phyloP scores from a whole-genome alignment of 2,888 invertebrate species.

The Hypselothyrea guttata region DNA sequence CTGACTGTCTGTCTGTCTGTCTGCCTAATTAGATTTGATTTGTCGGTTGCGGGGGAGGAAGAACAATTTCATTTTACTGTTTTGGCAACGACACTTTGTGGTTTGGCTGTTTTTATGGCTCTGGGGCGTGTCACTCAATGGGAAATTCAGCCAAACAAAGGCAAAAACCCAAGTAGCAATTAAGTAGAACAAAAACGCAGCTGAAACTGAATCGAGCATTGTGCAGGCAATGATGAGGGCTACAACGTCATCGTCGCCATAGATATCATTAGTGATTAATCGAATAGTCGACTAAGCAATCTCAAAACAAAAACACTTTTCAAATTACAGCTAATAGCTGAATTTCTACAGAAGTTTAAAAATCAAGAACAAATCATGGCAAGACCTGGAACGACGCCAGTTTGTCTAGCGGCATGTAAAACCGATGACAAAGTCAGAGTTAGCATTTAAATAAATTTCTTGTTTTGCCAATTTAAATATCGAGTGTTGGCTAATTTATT shows the following conservation, averaged over 20 bases:
- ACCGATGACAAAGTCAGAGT: conserved; percentile 2
- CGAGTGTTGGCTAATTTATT: not conserved
- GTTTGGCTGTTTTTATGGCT: conserved; percentile 24
- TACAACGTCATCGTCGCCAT: conserved; percentile 13
- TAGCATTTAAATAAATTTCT: conserved; percentile 1
- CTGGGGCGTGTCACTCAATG: conserved; percentile 42
- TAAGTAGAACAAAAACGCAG: conserved; percentile 24
- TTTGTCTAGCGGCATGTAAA: conserved; percentile 34
- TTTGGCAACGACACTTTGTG: conserved; percentile 27
- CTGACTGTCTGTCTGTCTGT: conserved; percentile 3
- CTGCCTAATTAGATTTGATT: conserved; percentile 46
- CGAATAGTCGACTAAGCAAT: conserved; percentile 15
- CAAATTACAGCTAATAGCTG: conserved; percentile 8
- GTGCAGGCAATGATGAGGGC: conserved; percentile 13
- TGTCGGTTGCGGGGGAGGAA: conserved; percentile 14
- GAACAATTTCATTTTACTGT: conserved; percentile 12
- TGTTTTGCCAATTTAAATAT: conserved; percentile 4
- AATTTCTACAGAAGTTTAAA: not conserved
- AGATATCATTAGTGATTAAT: conserved; percentile 34
- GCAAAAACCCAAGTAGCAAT: conserved; percentile 18
- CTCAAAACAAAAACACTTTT: conserved; percentile 4
- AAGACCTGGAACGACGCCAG: conserved; percentile 40
- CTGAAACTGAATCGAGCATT: conserved; percentile 22
- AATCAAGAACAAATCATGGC: not conserved
- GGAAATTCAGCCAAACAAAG: conserved; percentile 37